phyloP scores from a whole-genome alignment of 2,113 vertebrate genomes.

The Climacteris rufus region DNA sequence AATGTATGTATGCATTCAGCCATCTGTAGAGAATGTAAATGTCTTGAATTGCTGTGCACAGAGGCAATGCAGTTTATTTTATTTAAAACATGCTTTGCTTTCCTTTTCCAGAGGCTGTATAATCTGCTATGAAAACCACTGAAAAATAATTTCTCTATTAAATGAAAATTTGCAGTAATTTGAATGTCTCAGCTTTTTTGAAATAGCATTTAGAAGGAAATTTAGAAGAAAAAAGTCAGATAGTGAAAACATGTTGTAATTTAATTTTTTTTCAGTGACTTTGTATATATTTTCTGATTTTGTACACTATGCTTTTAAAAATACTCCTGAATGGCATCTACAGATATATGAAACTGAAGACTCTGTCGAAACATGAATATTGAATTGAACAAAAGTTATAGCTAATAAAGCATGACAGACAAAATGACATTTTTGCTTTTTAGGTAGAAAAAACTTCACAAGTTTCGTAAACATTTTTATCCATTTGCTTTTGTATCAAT shows the following conservation, averaged over 20 bases:
- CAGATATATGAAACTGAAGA: background rate
- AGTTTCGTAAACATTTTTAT: background rate
- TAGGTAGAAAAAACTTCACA: background rate
- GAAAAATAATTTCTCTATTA: constrained; percentile 24
- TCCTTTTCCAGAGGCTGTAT: constrained; percentile 34
- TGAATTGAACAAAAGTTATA: constrained; percentile 9
- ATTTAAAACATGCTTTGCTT: constrained; percentile 36
- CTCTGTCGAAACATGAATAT: constrained; percentile 1
- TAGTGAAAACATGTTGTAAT: background rate
- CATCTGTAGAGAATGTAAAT: background rate
- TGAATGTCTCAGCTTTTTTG: constrained; percentile 10
- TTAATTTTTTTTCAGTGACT: background rate
- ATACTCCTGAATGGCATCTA: background rate
- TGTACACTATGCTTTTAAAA: background rate
- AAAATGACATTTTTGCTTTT: constrained; percentile 17
- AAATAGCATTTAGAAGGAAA: background rate
- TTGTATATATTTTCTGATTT: background rate
- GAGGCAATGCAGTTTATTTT: constrained; percentile 43
- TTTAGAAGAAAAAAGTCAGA: background rate
- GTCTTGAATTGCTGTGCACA: constrained; percentile 39
- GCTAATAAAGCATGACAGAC: constrained; percentile 36
- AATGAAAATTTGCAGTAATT: constrained; percentile 2
- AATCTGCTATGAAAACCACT: constrained; percentile 22
- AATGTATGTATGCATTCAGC: constrained; percentile 5
- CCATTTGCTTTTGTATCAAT: background rate